Evolutionary conservation across 1,140 invertebrate genomes (phyloP).

Genomic region (Zelostemma sp.): DNA sequence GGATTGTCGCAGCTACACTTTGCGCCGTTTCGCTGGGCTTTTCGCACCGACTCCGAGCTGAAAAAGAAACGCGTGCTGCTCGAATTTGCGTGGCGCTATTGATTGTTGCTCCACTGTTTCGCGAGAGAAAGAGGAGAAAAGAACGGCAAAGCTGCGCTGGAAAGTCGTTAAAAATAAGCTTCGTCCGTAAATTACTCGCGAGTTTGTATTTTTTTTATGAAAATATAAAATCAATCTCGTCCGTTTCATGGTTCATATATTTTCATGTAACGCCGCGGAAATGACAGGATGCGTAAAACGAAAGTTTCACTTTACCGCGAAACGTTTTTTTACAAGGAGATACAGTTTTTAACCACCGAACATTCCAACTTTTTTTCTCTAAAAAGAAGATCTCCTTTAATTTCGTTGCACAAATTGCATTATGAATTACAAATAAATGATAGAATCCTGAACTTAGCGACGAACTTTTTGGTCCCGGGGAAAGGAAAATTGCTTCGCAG

Average conservation of each 20-base stretch:
- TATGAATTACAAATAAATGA: slow-evolving; percentile 24
- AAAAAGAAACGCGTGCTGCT: too few relatives aligned
- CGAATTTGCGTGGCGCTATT: too few relatives aligned
- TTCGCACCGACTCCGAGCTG: too few relatives aligned
- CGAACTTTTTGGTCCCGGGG: slow-evolving; percentile 20
- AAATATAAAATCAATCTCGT: slow-evolving; percentile 1
- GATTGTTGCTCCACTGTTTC: too few relatives aligned
- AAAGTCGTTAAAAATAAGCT: too few relatives aligned
- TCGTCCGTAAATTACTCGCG: neutral
- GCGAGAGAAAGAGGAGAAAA: neutral
- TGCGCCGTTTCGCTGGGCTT: slow-evolving; percentile 31
- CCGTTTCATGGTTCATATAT: slow-evolving; percentile 31
- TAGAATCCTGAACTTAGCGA: slow-evolving; percentile 23
- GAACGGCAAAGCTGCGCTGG: too few relatives aligned
- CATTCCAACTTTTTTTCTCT: too few relatives aligned
- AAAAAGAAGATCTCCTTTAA: too few relatives aligned
- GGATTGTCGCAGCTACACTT: slow-evolving; percentile 36
- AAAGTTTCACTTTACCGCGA: slow-evolving; percentile 46
- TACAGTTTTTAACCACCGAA: too few relatives aligned
- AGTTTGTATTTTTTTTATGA: neutral
- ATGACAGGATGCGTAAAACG: slow-evolving; percentile 36
- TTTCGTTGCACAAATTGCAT: slow-evolving; percentile 7
- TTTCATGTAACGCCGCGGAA: slow-evolving; percentile 30
- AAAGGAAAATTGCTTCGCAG: slow-evolving; percentile 21
- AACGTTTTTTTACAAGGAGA: too few relatives aligned